Evolutionary conservation across 1,140 invertebrate species (phyloP).

Genomic region (Cyclargus thomasi): DNA sequence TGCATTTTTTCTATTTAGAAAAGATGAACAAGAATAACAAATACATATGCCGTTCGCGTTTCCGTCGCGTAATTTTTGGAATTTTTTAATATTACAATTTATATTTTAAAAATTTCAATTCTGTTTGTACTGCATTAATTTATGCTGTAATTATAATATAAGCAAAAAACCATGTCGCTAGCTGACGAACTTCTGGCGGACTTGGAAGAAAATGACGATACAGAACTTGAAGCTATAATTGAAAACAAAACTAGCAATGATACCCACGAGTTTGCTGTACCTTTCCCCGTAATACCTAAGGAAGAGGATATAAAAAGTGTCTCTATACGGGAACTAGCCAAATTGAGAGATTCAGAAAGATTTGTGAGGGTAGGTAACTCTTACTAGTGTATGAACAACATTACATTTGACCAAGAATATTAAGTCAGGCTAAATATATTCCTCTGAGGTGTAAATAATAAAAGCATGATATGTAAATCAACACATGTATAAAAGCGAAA

Average conservation of each 20-base stretch:
- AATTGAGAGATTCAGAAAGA: slow-evolving; percentile 85
- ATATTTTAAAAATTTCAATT: no score
- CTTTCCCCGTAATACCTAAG: slow-evolving; percentile 75
- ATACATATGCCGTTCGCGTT: no score
- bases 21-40: no score
- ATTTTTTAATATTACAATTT: no score
- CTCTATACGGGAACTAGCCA: slow-evolving; percentile 90
- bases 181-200: slow-evolving; percentile 96
- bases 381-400: background rate
- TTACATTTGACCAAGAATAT: no score
- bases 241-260: slow-evolving; percentile 74
- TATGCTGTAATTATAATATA: background rate
- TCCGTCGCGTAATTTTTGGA: no score
- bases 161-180: slow-evolving; percentile 86
- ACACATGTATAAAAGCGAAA: no score
- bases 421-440: no score
- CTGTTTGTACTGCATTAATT: no score
- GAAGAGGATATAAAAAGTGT: slow-evolving; percentile 83
- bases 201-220: slow-evolving; percentile 92
- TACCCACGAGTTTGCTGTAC: slow-evolving; percentile 55
- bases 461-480: no score
- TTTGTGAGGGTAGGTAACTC: slow-evolving; percentile 76
- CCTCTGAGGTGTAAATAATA: no score
- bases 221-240: slow-evolving; percentile 76
- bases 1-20: no score